phyloP scores from a whole-genome alignment of 2,888 invertebrate species.

The Coelinius sp. region DNA sequence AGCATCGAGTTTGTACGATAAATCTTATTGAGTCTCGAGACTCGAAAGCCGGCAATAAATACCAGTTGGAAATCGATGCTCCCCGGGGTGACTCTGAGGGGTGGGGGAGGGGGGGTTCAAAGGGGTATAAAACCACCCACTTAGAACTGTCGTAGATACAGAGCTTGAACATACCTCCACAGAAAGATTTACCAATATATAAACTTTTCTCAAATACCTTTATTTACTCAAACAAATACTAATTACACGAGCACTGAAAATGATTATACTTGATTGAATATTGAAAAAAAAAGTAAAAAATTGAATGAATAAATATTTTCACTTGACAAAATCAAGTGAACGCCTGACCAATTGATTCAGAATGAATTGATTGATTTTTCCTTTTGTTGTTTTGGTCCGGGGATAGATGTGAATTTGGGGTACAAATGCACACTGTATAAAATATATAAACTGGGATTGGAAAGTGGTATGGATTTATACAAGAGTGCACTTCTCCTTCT shows the following conservation, averaged over 20 bases:
- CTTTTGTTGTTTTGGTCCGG: background rate
- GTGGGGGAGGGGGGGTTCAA: background rate
- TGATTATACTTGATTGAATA: background rate
- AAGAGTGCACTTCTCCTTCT: conserved; percentile 13
- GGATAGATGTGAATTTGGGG: conserved; percentile 7
- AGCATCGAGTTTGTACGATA: conserved; percentile 15
- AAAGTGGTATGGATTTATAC: conserved; percentile 16
- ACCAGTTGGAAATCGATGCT: conserved; percentile 24
- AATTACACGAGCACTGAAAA: background rate
- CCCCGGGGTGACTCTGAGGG: background rate
- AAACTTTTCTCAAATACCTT: background rate
- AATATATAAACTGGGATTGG: conserved; percentile 16
- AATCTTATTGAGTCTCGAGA: conserved; percentile 19
- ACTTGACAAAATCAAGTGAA: background rate
- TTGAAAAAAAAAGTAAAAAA: background rate
- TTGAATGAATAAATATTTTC: background rate
- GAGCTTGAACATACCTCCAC: background rate
- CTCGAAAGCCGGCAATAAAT: conserved; percentile 22
- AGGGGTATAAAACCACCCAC: conserved; percentile 7
- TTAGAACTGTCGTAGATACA: conserved; percentile 7
- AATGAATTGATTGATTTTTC: conserved; percentile 18
- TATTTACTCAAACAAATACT: background rate
- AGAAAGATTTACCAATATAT: conserved; percentile 5
- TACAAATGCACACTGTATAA: conserved; percentile 15
- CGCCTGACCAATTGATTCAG: background rate